Evolutionary conservation across 2,888 invertebrate genomes (phyloP), one percentile per base, ranked within the genome.

Genomic region (Metacarcinus magister): DNA sequence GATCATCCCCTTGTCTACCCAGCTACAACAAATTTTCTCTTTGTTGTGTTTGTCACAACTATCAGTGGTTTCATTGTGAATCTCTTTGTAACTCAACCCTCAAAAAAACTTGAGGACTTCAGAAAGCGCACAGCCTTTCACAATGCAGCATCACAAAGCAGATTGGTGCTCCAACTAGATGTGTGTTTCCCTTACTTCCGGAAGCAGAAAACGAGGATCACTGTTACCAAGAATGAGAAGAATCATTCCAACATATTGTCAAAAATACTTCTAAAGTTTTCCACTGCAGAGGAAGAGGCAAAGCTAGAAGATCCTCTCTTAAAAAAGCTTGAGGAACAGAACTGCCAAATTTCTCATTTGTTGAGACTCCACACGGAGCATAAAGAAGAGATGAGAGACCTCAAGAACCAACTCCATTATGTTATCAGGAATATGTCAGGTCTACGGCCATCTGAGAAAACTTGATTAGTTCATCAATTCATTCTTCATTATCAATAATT

Each of bases 31-130:
- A 97, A 97, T 87, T 7, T 96, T 60, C 39, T 97, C 48, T 97
- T 97, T 75, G 96, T 97, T 48, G 32, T 97, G 28, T 96, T 97
- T 90, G 95, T 97, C 23, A 96, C 96, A 13, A 94, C 87, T 44
- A 95, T 97, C 39, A 95, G 96, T 43, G 96, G 96, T 46, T 94
- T 97, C 60, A 94, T 96, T 60, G 95, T 96, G 13, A 97, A 97
- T 46, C 44, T 97, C 75, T 93, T 96, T 39, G 96, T 96, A 7
- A 87, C 96, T 16, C 95, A 97, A 43, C 96, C 97, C 19, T 94
- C 96, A 39, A 95, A 97, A 95, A 92, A 96, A 44, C 90, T 96
- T 13, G 95, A 97, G 23, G 54, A 67, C 23, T 96, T 96, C 46
- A 93, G 96, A 60, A 94, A 96, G 8, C 67, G 89, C 23, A 95